Evolutionary conservation across 2,113 vertebrate genomes (phyloP).

Genomic region (Scatophagus argus): DNA sequence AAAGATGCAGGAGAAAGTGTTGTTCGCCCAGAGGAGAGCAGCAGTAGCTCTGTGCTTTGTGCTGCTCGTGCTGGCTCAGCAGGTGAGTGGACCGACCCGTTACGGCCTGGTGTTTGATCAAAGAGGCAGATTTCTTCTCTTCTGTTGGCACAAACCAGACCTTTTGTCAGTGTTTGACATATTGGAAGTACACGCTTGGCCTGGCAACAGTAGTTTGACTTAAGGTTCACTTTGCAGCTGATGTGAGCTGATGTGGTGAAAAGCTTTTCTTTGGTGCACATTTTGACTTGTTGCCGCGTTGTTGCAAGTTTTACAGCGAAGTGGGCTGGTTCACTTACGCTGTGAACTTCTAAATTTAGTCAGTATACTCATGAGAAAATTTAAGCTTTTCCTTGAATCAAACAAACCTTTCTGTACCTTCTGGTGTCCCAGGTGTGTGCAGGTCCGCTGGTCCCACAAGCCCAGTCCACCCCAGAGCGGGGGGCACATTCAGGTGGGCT

Average conservation of each 20-base stretch:
- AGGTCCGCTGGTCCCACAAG: constrained; percentile 52
- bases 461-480: constrained; percentile 23
- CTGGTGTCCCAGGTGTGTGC: constrained; percentile 64
- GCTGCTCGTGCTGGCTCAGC: constrained; percentile 56
- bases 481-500: background rate
- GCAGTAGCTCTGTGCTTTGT: constrained; percentile 28
- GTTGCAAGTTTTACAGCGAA: background rate
- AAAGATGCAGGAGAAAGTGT: constrained; percentile 58
- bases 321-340: no score
- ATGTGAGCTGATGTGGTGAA: background rate
- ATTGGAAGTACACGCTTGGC: no score
- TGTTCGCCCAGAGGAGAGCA: constrained; percentile 34
- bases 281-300: no score
- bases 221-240: background rate
- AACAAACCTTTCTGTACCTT: background rate
- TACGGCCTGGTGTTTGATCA: no score
- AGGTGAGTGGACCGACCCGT: constrained; percentile 73
- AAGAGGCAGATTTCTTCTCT: no score
- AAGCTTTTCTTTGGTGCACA: no score
- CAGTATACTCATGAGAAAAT: no score
- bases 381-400: background rate
- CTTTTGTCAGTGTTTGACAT: background rate
- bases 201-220: background rate
- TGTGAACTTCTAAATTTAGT: no score
- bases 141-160: no score